Base-by-base conservation (phyloP, 2,888 invertebrate species). In the Blomia tropicalis region DNA sequence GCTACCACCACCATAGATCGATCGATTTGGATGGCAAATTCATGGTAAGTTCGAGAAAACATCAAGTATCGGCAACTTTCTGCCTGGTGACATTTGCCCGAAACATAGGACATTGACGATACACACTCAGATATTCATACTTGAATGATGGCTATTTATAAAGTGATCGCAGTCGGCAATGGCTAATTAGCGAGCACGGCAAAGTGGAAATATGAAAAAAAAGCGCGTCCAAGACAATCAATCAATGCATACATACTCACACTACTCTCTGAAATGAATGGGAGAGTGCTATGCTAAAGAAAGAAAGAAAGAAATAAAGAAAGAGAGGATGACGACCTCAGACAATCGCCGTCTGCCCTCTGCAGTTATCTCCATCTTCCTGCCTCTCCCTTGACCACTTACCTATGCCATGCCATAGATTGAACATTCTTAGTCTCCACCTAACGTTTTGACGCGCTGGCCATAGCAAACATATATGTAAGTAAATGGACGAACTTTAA, bases 291-390 rank as follows among this genome's bases (percentile, higher is more conserved):
- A n/a, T 47, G 51, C 51, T 7, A 47, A 47, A 11, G 51, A 7
- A 14, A n/a, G n/a, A n/a, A n/a, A 41, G 41, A 41, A n/a, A 41
- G 41, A n/a, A n/a, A 14, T 41, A n/a, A 14, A 17, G 41, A 14
- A 17, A n/a, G 14, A 47, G 56, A 56, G 56, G 56, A 56, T 56
- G 56, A 56, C 56, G 56, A 56, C 56, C 56, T 56, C 56, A 56
- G 25, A 54, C 54, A 54, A 54, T 54, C 29, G 7, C 7, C n/a
- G 7, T 47, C 7, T n/a, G 7, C 36, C 17, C 51, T 47, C 7
- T 27, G 17, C 7, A 47, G 51, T 47, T 47, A 47, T 47, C 51
- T 47, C 51, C 51, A 47, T 47, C 51, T 47, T 47, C 51, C 51
- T 47, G 51, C 51, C 51, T 47, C 51, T 47, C 51, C 51, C 51